phyloP scores from a whole-genome alignment of 1,140 invertebrate genomes.

The Hetaerina americana region DNA sequence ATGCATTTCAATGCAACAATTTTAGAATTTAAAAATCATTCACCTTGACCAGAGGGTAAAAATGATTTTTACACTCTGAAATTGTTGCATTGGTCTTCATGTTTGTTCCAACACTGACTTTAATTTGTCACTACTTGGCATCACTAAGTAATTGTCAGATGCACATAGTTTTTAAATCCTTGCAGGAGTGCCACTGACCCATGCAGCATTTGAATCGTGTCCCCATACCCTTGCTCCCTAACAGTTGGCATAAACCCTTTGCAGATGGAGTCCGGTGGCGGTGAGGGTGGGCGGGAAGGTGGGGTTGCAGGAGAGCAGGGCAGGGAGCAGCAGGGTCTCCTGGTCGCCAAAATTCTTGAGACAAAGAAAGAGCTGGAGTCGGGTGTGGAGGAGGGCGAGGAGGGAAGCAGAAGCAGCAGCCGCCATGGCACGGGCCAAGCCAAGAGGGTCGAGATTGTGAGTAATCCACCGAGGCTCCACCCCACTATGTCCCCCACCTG shows the following conservation, averaged over 20 bases:
- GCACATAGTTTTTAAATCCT: not conserved
- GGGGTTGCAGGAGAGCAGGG: not conserved
- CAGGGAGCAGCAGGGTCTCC: not conserved
- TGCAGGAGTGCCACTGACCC: not conserved
- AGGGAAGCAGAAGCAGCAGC: not conserved
- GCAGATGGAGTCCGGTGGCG: not conserved
- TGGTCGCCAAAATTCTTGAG: not conserved
- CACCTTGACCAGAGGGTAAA: no score
- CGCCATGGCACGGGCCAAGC: no score
- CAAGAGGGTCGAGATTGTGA: not conserved
- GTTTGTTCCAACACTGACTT: not conserved
- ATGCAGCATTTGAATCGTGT: not conserved
- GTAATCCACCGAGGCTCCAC: no score
- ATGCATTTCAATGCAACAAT: no score
- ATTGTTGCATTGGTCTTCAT: no score
- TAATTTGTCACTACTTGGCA: not conserved
- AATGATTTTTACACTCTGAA: no score
- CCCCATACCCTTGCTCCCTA: no score
- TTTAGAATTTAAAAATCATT: no score
- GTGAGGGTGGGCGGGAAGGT: not conserved
- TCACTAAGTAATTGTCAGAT: not conserved
- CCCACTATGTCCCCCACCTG: no score
- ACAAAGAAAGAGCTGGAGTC: constrained; percentile 1
- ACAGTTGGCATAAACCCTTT: no score
- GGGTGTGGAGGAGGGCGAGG: not conserved